Base-by-base conservation (phyloP, 2,888 invertebrate genomes). In the Apantesis nais region DNA sequence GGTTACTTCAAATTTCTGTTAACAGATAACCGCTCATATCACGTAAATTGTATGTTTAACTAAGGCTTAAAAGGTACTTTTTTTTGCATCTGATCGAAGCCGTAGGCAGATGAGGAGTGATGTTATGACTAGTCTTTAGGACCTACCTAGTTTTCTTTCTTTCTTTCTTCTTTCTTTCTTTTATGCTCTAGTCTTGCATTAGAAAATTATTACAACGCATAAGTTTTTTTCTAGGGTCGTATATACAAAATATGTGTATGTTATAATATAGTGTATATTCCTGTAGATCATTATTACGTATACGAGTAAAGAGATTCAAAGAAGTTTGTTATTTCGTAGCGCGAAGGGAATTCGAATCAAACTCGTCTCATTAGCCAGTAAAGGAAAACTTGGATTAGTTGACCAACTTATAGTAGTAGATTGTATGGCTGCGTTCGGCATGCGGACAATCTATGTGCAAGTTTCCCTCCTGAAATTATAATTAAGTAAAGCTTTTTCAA, bases 381-480 rank as follows among this genome's bases (percentile, higher is more conserved):
- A 90, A 91, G 93, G 92, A 93, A 93, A 94, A 94, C 93, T 94
- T 94, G 93, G 92, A 94, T 94, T 94, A 94, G 94, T 94, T 94
- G 92, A 90, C 89, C 92, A 93, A 93, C 91, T 94, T 90, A 83
- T 85, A 89, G 89, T 82, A 85, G 86, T 85, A 84, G 81, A 87
- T 84, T 85, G 87, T 85, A 80, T 83, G 82, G 76, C 82, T 86
- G 85, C 85, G 86, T 88, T 84, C 83, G 83, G 81, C 79, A 81
- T 77, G 82, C 79, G 77, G 83, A 85, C 85, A 81, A 81, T 74
- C 79, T 74, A 74, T 77, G 67, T 78, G 76, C 81, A 83, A 85
- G 78, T 83, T 83, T 82, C 41, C 78, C 80, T 44, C 75, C 78
- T 80, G 64, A 78, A 80, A 83, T 78, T 82, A 80, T 83, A 82